Conservation (phyloP, 2,797 vertebrate genomes). For the Squalus acanthias region DNA sequence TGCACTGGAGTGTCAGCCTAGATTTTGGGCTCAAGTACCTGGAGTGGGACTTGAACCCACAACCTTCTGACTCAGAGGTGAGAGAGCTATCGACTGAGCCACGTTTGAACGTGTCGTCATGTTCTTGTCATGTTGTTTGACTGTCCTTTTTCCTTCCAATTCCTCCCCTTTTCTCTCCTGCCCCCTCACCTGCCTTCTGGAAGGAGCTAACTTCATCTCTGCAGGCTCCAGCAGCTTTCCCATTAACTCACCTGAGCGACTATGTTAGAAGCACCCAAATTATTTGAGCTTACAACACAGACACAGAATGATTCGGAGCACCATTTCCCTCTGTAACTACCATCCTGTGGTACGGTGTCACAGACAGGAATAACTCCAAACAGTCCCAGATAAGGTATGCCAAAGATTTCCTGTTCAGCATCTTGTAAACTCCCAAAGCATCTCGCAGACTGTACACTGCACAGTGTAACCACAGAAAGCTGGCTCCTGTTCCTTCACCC, state of each 20-base stretch:
- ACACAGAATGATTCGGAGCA: background rate
- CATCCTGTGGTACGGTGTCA: background rate
- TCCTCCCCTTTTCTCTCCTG: background rate
- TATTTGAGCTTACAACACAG: background rate
- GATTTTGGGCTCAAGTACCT: background rate
- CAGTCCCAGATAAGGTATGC: constrained; percentile 64
- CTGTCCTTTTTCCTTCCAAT: background rate
- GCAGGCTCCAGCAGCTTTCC: background rate
- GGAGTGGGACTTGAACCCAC: background rate
- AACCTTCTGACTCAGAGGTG: background rate
- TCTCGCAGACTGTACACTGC: constrained; percentile 57
- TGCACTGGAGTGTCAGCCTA: background rate
- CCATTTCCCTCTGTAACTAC: background rate
- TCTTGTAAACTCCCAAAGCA: constrained; percentile 52
- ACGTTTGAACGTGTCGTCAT: background rate
- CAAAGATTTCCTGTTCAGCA: constrained; percentile 63
- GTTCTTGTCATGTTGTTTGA: background rate
- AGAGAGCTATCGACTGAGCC: background rate
- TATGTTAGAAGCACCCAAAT: background rate
- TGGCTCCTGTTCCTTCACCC: constrained; percentile 43
- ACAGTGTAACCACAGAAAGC: constrained; percentile 58
- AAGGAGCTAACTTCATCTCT: background rate
- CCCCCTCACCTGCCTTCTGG: background rate
- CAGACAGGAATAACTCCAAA: constrained; percentile 45
- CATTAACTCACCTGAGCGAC: background rate